Base-by-base conservation (phyloP, 2,888 invertebrate genomes). In the Drosophila seclusa region DNA sequence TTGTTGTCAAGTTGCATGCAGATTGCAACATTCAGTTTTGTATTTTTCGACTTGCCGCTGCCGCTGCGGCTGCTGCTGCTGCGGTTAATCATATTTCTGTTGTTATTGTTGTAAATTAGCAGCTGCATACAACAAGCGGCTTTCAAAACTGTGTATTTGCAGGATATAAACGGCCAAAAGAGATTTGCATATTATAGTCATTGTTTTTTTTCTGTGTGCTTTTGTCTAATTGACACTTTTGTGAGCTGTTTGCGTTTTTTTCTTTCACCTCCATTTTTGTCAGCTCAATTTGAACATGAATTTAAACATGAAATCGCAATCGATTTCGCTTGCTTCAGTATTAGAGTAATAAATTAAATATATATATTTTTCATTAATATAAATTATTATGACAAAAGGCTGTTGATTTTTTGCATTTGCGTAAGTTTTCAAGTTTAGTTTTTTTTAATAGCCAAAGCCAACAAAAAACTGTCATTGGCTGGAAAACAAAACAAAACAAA, bases 61-160 rank as follows among this genome's bases (percentile, higher is more conserved):
- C 34, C 24, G 55, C 36, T 29, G 58, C n/a, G n/a, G n/a, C 57
- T 49, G 76, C 49, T 68, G 62, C 60, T 58, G 70, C 68, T 76
- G 85, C 61, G 87, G 83, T 82, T 87, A 89, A 89, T 85, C 90
- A 87, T 89, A 83, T 87, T 85, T 89, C 58, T 68, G 31, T 36
- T 53, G 63, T 50, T 64, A 65, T 65, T 65, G 57, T 36, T 70
- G 71, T 64, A 80, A 89, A 88, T 90, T 88, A 89, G 66, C 90
- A 85, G 88, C 86, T 85, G 88, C 70, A 60, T 55, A 64, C 54
- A 59, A 34, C 55, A 59, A 38, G 55, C 54, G 54, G 68, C 69
- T 81, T 79, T 81, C 78, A 73, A 79, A 80, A 77, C 61, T 53
- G 13, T 38, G 2, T 29, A 13, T 48, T 61, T 45, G 16, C 79